A percentile compares a stretch with the other conserved stretches of the same genome.
Conservation (phyloP, 2,888 invertebrate genomes). For the Cephus runcator region DNA sequence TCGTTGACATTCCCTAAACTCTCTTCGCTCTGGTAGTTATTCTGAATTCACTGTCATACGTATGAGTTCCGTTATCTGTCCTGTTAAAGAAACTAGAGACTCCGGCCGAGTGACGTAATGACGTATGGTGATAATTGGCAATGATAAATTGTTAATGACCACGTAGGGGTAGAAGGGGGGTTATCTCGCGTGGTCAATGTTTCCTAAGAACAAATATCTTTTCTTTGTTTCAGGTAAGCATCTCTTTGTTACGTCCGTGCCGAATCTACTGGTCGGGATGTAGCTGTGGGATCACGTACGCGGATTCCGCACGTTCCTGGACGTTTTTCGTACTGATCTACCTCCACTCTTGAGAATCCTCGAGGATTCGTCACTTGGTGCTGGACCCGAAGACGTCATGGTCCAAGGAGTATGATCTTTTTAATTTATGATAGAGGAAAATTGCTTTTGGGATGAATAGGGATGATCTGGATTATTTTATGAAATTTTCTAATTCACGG, state of each 20-base stretch:
- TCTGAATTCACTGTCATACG: neutral
- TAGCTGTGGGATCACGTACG: neutral
- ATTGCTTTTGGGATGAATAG: neutral
- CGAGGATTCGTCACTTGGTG: neutral
- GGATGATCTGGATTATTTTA: neutral
- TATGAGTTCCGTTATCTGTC: neutral
- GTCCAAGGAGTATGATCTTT: neutral
- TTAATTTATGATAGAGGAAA: neutral
- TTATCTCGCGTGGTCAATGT: neutral
- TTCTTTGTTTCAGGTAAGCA: slow-evolving; percentile 35
- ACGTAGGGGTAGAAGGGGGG: accelerated
- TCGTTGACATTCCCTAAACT: neutral
- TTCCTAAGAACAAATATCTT: neutral
- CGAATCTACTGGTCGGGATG: neutral
- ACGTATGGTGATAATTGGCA: neutral
- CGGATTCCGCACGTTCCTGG: neutral
- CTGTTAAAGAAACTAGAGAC: neutral
- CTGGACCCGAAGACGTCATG: neutral
- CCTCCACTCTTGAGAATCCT: neutral
- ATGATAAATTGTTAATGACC: neutral
- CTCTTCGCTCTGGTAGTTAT: neutral
- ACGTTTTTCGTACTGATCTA: neutral
- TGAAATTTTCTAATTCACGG: neutral
- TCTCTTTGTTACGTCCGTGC: slow-evolving; percentile 13
- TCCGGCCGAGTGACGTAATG: neutral